These are phyloP conservation scores for Hyles euphorbiae DNA, from an alignment of 1,140 invertebrate species.

Conservation along the genomic window DNA sequence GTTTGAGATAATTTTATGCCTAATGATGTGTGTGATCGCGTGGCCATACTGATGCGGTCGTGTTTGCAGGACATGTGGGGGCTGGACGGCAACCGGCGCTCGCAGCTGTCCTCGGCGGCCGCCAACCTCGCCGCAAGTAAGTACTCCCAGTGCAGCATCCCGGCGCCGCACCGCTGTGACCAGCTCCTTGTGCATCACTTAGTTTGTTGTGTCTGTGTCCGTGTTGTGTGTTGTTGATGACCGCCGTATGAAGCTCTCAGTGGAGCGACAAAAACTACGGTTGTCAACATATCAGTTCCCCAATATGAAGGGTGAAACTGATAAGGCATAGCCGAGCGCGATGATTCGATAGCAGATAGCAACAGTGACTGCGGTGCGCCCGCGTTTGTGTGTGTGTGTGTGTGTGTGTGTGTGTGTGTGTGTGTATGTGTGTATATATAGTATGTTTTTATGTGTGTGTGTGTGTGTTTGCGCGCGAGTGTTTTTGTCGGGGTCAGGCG, in stretches of 20 bases:
- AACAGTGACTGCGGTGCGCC: constrained; percentile 5
- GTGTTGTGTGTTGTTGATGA: too few species aligned
- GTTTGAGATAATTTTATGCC: too few species aligned
- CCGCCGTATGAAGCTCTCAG: too few species aligned
- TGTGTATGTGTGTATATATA: neutral
- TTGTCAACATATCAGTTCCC: too few species aligned
- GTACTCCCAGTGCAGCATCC: constrained; percentile 14
- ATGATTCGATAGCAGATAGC: constrained; percentile 18
- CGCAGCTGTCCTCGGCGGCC: constrained; percentile 57
- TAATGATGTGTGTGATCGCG: too few species aligned
- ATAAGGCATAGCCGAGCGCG: neutral
- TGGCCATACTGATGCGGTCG: too few species aligned
- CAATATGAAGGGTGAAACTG: too few species aligned
- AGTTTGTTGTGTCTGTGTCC: too few species aligned
- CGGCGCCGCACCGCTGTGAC: too few species aligned
- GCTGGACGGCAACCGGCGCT: constrained; percentile 40
- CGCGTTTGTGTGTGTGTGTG: neutral
- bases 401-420: neutral
- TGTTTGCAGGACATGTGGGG: constrained; percentile 54
- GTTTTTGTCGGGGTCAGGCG: constrained; percentile 15
- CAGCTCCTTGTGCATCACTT: too few species aligned
- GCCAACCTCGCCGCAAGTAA: constrained; percentile 61
- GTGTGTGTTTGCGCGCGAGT: neutral
- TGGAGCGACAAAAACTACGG: too few species aligned
- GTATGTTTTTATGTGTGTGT: constrained; percentile 1